These are phyloP conservation scores for Semotilus atromaculatus DNA, from an alignment of 2,797 vertebrate species.

Conservation along the genomic window DNA sequence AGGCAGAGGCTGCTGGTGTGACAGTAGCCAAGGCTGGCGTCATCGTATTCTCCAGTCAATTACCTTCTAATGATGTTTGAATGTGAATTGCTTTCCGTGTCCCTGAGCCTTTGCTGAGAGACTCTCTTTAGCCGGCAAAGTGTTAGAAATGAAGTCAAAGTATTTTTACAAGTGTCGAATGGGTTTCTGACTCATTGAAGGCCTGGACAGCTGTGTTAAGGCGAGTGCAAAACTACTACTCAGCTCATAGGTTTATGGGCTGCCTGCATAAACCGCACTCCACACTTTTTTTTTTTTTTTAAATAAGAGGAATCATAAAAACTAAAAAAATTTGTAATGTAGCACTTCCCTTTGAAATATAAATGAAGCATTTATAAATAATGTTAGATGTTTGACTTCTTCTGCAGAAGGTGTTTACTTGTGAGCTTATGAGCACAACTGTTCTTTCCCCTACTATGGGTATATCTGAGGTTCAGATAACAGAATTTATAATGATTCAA, in stretches of 20 bases:
- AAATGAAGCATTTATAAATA: too few species aligned
- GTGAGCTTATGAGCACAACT: not conserved
- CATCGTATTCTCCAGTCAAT: slow-evolving; percentile 67
- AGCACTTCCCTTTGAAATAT: not conserved
- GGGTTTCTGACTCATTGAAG: not conserved
- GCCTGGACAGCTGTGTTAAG: not conserved
- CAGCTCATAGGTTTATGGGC: not conserved
- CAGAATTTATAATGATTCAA: not conserved
- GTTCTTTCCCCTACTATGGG: not conserved
- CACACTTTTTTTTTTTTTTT: not conserved
- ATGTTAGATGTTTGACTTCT: too few species aligned
- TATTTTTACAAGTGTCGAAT: slow-evolving; percentile 39
- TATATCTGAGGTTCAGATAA: not conserved
- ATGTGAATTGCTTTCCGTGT: slow-evolving; percentile 65
- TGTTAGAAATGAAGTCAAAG: slow-evolving; percentile 25
- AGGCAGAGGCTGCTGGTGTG: slow-evolving; percentile 59
- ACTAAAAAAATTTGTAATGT: not conserved
- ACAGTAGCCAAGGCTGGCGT: slow-evolving; percentile 63
- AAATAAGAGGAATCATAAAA: not conserved
- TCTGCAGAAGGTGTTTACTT: not conserved
- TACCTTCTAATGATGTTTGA: slow-evolving; percentile 72
- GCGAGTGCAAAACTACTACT: not conserved
- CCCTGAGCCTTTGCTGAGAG: slow-evolving; percentile 37
- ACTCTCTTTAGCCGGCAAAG: slow-evolving; percentile 16
- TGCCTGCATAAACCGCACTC: not conserved